Evolutionary conservation across 2,888 invertebrate species (phyloP), one percentile per base, ranked within the genome.

Genomic region (Sarcophaga carnaria): DNA sequence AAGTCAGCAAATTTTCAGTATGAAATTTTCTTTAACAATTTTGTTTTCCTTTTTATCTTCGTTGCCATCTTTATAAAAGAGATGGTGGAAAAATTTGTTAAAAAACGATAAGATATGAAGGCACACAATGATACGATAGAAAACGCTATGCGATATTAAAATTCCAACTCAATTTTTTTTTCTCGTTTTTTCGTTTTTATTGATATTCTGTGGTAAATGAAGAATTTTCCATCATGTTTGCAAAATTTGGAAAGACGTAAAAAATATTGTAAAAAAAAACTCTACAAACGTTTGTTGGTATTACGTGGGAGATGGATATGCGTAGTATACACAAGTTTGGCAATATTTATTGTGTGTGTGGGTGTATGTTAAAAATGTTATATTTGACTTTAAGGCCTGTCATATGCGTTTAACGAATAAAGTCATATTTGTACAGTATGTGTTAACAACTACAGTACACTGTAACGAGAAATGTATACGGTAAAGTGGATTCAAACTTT

Each of bases 301-400:
- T 22, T 8, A n/a, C 10, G 22, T 45, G 17, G 54, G 11, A 27
- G 14, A 14, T 45, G 4, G 17, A 6, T 66, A 20, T 2, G 59
- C 3, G 66, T 69, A 4, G 12, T 12, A 59, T 71, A 22, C 22
- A 49, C 22, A 20, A 45, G 10, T 49, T 47, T 72, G 25, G 22
- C n/a, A 37, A 47, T 49, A 59, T 82, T 72, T 83, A 77, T 45
- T 47, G 71, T 64, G 20, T 76, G n/a, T 45, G 17, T 60, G 20
- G 59, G 14, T 63, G 14, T 47, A 60, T 78, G 47, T 67, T 49
- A 14, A 14, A 64, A 74, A 54, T 74, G 27, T 25, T 37, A 49
- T 75, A 71, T 69, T 81, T 78, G 60, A 70, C 80, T 85, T 54
- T 70, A 45, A 72, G 77, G 81, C 72, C 27, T 85, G 69, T 85